Conservation (phyloP, 1,140 invertebrate species). For the Halyomorpha halys region DNA sequence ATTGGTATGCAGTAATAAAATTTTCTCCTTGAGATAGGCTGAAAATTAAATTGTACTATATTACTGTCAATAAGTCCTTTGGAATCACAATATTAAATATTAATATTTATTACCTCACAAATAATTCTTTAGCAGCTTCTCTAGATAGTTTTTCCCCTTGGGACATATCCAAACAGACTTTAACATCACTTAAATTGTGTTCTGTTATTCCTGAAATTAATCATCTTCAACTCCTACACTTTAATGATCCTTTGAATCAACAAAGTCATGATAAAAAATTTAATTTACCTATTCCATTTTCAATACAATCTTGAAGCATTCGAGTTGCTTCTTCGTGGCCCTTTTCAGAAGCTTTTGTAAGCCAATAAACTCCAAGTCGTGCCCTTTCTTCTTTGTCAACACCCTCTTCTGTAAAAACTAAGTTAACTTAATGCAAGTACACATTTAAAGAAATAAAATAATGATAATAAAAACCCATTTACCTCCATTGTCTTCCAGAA, state of each 20-base stretch:
- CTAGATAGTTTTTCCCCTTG: conserved; percentile 74
- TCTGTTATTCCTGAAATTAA: conserved; percentile 54
- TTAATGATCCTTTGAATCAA: neutral
- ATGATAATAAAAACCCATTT: neutral
- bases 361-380: conserved; percentile 67
- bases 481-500: conserved; percentile 11
- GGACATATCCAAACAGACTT: conserved; percentile 69
- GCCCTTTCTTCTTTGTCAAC: conserved; percentile 51
- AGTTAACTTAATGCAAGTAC: too few relatives aligned
- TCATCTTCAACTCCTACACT: neutral
- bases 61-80: neutral
- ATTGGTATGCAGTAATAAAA: conserved; percentile 69
- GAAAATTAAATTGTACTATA: neutral
- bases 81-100: neutral
- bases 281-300: conserved; percentile 49
- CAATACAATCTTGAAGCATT: conserved; percentile 64
- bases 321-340: conserved; percentile 76
- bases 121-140: conserved; percentile 71
- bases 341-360: conserved; percentile 79
- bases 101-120: conserved; percentile 49
- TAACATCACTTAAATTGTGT: conserved; percentile 71
- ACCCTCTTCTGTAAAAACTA: conserved; percentile 38
- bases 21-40: conserved; percentile 67
- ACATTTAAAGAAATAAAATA: too few relatives aligned
- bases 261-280: neutral